Evolutionary conservation across 2,113 vertebrate species (phyloP).

Genomic region (Paramormyrops kingsleyae): DNA sequence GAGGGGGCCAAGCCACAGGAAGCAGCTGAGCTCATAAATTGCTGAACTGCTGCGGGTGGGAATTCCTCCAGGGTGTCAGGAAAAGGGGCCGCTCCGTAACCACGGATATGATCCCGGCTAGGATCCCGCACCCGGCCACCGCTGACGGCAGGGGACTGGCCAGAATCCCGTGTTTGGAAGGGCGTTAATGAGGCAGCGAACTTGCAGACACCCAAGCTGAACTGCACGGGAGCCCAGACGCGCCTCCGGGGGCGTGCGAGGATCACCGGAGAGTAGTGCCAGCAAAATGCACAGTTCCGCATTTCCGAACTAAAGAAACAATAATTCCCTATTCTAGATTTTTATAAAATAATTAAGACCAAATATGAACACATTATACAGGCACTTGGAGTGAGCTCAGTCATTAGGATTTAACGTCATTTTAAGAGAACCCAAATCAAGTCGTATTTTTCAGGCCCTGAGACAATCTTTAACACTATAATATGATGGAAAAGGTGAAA

Average conservation of each 20-base stretch:
- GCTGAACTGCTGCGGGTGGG: neutral
- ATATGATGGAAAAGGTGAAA: neutral
- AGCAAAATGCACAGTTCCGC: constrained; percentile 19
- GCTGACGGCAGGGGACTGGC: neutral
- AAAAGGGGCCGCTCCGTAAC: neutral
- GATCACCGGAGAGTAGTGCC: neutral
- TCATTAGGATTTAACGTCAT: neutral
- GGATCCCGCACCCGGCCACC: neutral
- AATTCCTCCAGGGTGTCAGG: neutral
- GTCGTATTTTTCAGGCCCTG: neutral
- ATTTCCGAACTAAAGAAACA: constrained; percentile 46
- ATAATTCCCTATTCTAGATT: constrained; percentile 54
- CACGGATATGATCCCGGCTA: neutral
- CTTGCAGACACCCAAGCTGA: neutral
- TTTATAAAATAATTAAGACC: neutral
- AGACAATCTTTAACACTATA: neutral
- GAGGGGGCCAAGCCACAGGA: neutral
- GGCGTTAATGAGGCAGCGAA: neutral
- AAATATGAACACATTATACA: neutral
- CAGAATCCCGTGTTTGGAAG: neutral
- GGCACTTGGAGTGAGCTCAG: neutral
- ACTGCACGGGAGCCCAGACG: neutral
- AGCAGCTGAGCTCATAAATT: neutral
- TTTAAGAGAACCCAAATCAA: constrained; percentile 3
- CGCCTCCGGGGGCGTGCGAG: neutral